Conservation (phyloP, 2,113 vertebrate species). For the Peromyscus leucopus region DNA sequence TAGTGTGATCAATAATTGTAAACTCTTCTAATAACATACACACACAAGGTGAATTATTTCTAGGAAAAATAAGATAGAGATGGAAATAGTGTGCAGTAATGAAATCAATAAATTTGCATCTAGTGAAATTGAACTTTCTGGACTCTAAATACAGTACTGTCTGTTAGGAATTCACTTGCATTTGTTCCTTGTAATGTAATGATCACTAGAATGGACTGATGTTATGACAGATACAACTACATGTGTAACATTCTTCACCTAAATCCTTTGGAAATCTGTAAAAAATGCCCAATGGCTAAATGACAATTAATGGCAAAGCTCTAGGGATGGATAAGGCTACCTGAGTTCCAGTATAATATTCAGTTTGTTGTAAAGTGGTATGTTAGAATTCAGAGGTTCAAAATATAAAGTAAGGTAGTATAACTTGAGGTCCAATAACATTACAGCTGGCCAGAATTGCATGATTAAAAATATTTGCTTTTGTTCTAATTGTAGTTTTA, state of each 20-base stretch:
- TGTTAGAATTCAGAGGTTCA: slow-evolving; percentile 52
- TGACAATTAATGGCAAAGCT: slow-evolving; percentile 81
- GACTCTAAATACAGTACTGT: slow-evolving; percentile 80
- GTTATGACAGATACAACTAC: slow-evolving; percentile 83
- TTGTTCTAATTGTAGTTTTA: not conserved
- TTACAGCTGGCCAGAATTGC: not conserved
- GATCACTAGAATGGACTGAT: slow-evolving; percentile 86
- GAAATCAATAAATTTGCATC: slow-evolving; percentile 80
- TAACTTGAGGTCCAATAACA: not conserved
- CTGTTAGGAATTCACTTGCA: slow-evolving; percentile 82
- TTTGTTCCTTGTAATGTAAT: slow-evolving; percentile 81
- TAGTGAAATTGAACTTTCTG: slow-evolving; percentile 82
- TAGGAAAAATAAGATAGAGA: slow-evolving; percentile 61
- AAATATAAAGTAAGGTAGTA: slow-evolving; percentile 58
- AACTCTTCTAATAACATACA: not conserved
- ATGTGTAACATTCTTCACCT: slow-evolving; percentile 85
- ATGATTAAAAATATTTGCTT: not conserved
- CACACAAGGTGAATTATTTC: slow-evolving; percentile 70
- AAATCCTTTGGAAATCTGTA: slow-evolving; percentile 85
- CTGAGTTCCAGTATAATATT: slow-evolving; percentile 69
- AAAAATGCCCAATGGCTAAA: slow-evolving; percentile 76
- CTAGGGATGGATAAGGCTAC: slow-evolving; percentile 71
- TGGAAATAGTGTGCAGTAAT: slow-evolving; percentile 79
- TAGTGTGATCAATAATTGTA: not conserved
- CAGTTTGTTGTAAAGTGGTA: slow-evolving; percentile 75